These are phyloP conservation scores for Petrocephalus zakoni DNA, from an alignment of 2,113 vertebrate species.

Conservation along the genomic window DNA sequence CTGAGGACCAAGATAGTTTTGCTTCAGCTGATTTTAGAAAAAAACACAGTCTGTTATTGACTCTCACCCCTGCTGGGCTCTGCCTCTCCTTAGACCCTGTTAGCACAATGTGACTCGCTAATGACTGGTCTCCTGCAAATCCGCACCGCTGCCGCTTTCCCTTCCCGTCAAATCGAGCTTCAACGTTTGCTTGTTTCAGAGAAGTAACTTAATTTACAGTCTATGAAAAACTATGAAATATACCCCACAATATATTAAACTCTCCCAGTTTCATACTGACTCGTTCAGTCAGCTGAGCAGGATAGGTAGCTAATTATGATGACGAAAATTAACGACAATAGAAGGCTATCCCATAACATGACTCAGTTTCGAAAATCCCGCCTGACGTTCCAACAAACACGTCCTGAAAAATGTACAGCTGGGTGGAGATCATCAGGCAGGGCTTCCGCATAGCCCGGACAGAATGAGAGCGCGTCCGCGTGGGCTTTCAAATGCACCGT, in stretches of 20 bases:
- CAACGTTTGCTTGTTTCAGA: not conserved
- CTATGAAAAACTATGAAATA: not conserved
- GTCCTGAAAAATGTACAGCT: not conserved
- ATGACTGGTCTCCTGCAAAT: not conserved
- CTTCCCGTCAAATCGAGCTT: not conserved
- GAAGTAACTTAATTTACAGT: not conserved
- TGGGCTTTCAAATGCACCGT: not conserved
- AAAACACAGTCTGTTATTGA: not conserved
- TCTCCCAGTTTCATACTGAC: not conserved
- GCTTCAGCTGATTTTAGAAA: not conserved
- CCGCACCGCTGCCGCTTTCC: not conserved
- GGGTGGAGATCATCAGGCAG: not conserved
- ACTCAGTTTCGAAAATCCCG: not conserved
- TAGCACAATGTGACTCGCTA: not conserved
- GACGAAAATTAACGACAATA: not conserved
- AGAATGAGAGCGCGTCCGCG: not conserved
- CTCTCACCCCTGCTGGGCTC: not conserved
- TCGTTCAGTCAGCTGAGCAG: not conserved
- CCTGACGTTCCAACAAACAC: not conserved
- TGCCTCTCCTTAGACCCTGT: not conserved
- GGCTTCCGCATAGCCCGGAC: not conserved
- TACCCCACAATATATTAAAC: not conserved
- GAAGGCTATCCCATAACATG: not conserved
- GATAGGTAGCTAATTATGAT: not conserved
- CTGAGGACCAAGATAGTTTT: not conserved